Percentiles rank a stretch among this genome's conserved stretches.
phyloP scores from a whole-genome alignment of 2,888 invertebrate genomes.

The Dromius quadrimaculatus region DNA sequence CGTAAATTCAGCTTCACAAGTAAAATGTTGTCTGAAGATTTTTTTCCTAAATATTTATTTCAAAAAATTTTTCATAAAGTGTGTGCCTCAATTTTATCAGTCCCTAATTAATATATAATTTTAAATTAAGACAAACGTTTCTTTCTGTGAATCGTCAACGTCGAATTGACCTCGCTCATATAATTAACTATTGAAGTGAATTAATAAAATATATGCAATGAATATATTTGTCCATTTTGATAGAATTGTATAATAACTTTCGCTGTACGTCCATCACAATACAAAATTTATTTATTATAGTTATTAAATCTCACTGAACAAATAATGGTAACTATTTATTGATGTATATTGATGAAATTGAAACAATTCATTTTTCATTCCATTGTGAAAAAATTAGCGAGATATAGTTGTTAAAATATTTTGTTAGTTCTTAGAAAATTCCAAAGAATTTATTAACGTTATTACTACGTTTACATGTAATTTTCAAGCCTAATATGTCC shows the following conservation, averaged over 20 bases:
- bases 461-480: conserved; percentile 11
- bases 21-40: too few relatives aligned
- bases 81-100: too few relatives aligned
- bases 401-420: conserved; percentile 24
- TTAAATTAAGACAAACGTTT: too few relatives aligned
- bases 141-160: too few relatives aligned
- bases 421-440: conserved; percentile 29
- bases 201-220: too few relatives aligned
- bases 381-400: conserved; percentile 22
- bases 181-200: too few relatives aligned
- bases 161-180: too few relatives aligned
- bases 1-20: too few relatives aligned
- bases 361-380: conserved; percentile 18
- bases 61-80: too few relatives aligned
- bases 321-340: conserved; percentile 25
- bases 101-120: too few relatives aligned
- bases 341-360: conserved; percentile 21
- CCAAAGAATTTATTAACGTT: conserved; percentile 32
- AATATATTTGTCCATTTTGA: conserved; percentile 20
- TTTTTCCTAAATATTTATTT: too few relatives aligned
- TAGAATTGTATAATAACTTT: conserved; percentile 2
- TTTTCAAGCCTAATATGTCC: background rate
- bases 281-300: conserved; percentile 13
- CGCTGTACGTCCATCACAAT: conserved; percentile 19
- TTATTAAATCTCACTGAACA: conserved; percentile 29